These are phyloP conservation scores for Sesia apiformis DNA, from an alignment of 2,888 invertebrate genomes.

Conservation along the genomic window DNA sequence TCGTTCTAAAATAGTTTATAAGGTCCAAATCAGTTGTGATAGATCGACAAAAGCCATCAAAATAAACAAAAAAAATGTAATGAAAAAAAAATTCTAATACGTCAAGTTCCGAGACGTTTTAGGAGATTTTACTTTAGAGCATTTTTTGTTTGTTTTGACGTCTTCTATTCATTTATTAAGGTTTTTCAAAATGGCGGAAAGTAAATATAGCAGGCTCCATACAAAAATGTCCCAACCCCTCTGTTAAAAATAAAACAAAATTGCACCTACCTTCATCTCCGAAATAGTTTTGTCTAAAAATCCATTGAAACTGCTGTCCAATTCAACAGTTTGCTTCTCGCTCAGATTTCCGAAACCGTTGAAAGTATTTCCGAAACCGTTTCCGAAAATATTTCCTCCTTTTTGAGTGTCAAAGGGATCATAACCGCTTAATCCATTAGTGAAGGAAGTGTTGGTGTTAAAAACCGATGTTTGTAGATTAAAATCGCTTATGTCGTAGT, in stretches of 20 bases:
- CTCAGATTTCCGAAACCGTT: slow-evolving; percentile 65
- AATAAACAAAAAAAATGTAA: too few relatives aligned
- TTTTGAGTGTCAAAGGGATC: slow-evolving; percentile 93
- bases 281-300: slow-evolving; percentile 86
- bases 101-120: too few relatives aligned
- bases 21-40: too few relatives aligned
- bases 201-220: too few relatives aligned
- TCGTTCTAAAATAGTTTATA: too few relatives aligned
- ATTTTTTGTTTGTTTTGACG: too few relatives aligned
- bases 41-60: too few relatives aligned
- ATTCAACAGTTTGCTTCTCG: slow-evolving; percentile 59
- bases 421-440: slow-evolving; percentile 62
- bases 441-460: slow-evolving; percentile 48
- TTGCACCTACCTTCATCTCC: slow-evolving; percentile 85
- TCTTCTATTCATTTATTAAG: too few relatives aligned
- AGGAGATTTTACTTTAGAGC: too few relatives aligned
- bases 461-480: slow-evolving; percentile 63
- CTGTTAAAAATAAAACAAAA: not conserved
- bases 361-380: slow-evolving; percentile 49
- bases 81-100: too few relatives aligned
- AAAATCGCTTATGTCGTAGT: slow-evolving; percentile 65
- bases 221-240: too few relatives aligned
- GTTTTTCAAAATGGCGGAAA: too few relatives aligned
- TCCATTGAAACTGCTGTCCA: slow-evolving; percentile 81
- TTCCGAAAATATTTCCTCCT: slow-evolving; percentile 53